Evolutionary conservation across 2,113 vertebrate genomes (phyloP), one percentile per base, ranked within the genome.

Genomic region (Etheostoma spectabile): DNA sequence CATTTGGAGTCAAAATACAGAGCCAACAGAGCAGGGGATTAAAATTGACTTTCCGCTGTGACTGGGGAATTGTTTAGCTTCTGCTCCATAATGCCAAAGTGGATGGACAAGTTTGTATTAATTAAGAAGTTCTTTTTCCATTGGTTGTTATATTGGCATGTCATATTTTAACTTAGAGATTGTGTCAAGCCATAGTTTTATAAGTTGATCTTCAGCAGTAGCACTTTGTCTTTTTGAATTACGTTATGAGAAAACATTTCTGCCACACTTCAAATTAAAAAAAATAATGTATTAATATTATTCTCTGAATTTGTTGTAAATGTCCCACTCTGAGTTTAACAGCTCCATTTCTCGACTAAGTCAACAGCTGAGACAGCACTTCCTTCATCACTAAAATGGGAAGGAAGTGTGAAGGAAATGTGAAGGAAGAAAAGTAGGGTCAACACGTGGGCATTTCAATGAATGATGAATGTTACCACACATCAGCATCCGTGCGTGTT

Each of bases 351-450:
- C 24, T 19, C 4, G 13, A 1, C 45, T 35, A 16, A 4, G 3
- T 59, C 45, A 52, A 22, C 67, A 53, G 66, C 80, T 77, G 51
- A 82, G 51, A 33, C 45, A 65, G 22, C 11, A 6, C 51, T 55
- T 16, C 65, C 63, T 38, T 33, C 15, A 38, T 51, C 33, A 24
- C 11, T 15, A 6, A 55, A 63, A 74, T 8, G 3, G 2, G 30
- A 30, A 30, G 4, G 30, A 30, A 30, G 30, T 30, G 30, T 30
- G 30, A 30, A 30, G 30, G 30, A 30, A 30, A 30, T 30, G 30
- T 30, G 30, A 30, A 35, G 48, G 6, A n/a, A n/a, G n/a, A n/a
- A n/a, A 35, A 74, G n/a, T 6, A 0, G 33, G 11, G 22, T 30
- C 22, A 46, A 65, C 46, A 55, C 60, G 2, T n/a, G 49, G 18